phyloP scores from a whole-genome alignment of 2,113 vertebrate genomes.

The Cyprinodon tularosa region DNA sequence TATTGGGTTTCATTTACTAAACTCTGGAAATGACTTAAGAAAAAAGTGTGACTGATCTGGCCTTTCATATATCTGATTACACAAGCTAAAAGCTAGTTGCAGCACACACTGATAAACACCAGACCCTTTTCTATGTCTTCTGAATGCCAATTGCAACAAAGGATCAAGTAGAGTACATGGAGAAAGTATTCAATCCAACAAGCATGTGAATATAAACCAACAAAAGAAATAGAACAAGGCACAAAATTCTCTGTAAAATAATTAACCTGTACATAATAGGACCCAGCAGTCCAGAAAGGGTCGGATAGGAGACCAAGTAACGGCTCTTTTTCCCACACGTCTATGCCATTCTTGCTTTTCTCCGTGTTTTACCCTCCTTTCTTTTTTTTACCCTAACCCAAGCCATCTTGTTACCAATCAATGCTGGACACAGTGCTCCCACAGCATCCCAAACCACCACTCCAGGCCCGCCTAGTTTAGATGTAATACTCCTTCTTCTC shows the following conservation, averaged over 20 bases:
- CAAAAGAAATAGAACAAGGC: conserved; percentile 93
- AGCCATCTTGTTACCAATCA: conserved; percentile 50
- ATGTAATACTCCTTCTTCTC: conserved; percentile 99
- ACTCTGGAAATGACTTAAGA: conserved; percentile 26
- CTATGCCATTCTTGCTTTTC: conserved; percentile 81
- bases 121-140: conserved; percentile 57
- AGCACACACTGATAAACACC: conserved; percentile 60
- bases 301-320: conserved; percentile 87
- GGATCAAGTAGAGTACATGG: conserved; percentile 50
- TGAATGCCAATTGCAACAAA: conserved; percentile 63
- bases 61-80: conserved; percentile 54
- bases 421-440: conserved; percentile 60
- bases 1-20: conserved; percentile 42
- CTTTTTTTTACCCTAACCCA: conserved; percentile 39
- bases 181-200: conserved; percentile 61
- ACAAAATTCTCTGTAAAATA: conserved; percentile 97
- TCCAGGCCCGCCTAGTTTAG: conserved; percentile 82
- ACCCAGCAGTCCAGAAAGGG: conserved; percentile 85
- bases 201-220: conserved; percentile 76
- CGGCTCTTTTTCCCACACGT: conserved; percentile 82
- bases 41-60: conserved; percentile 17
- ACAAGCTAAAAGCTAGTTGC: conserved; percentile 63
- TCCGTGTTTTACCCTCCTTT: conserved; percentile 14
- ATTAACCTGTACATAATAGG: conserved; percentile 90
- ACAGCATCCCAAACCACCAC: conserved; percentile 59